Conservation (phyloP, 2,113 vertebrate species). For the Eonycteris spelaea region DNA sequence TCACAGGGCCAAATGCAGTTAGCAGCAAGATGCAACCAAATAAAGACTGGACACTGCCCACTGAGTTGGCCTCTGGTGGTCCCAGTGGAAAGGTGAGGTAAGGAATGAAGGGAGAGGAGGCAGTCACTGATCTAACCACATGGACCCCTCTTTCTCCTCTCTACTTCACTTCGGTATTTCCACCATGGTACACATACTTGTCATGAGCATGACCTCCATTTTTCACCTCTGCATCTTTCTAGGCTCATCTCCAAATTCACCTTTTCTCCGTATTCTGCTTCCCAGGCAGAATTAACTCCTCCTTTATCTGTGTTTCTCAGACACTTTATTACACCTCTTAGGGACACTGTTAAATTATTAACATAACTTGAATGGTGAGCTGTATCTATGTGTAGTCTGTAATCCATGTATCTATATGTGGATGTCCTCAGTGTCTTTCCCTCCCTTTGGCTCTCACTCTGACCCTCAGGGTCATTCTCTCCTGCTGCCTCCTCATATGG, state of each 20-base stretch:
- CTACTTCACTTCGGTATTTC: not conserved
- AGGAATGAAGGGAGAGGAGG: not conserved
- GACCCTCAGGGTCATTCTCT: fast-evolving
- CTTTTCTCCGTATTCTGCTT: not conserved
- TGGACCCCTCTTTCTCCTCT: fast-evolving
- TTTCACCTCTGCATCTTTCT: not conserved
- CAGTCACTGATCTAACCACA: not conserved
- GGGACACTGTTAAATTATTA: not conserved
- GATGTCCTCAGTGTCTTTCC: fast-evolving
- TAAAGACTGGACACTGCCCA: not conserved
- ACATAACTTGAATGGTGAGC: not conserved
- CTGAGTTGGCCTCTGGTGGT: not conserved
- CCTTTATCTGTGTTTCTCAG: not conserved
- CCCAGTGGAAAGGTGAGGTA: not conserved
- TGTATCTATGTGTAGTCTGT: fast-evolving
- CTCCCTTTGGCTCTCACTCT: not conserved
- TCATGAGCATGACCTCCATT: not conserved
- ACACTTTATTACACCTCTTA: not conserved
- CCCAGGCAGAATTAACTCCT: not conserved
- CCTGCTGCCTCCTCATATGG: too few species aligned
- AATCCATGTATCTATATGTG: too few species aligned
- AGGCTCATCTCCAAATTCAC: not conserved
- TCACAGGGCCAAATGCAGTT: not conserved
- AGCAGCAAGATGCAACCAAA: not conserved
- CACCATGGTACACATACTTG: fast-evolving